These are phyloP conservation scores for Oryzias celebensis DNA, from an alignment of 2,113 vertebrate species.

Conservation along the genomic window DNA sequence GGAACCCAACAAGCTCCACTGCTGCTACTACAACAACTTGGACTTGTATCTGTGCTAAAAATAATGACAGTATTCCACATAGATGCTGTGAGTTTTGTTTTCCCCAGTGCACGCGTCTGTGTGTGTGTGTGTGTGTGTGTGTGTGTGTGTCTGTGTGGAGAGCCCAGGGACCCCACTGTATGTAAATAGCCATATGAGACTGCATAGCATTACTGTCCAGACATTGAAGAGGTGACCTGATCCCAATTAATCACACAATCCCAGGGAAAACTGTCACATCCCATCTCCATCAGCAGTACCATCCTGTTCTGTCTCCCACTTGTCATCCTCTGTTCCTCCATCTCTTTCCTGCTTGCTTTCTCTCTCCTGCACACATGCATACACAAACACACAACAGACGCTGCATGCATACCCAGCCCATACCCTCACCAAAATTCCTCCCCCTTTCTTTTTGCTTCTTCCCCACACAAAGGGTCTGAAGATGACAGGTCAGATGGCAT, in stretches of 20 bases:
- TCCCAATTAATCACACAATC: constrained; percentile 94
- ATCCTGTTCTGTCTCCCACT: constrained; percentile 68
- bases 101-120: constrained; percentile 11
- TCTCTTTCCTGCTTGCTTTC: constrained; percentile 39
- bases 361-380: constrained; percentile 8
- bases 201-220: constrained; percentile 82
- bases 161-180: constrained; percentile 70
- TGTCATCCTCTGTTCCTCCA: constrained; percentile 66
- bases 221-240: constrained; percentile 86
- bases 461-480: constrained; percentile 58
- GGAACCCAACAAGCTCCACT: constrained; percentile 74
- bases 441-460: constrained; percentile 31
- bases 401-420: constrained; percentile 26
- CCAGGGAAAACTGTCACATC: constrained; percentile 89
- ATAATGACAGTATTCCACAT: constrained; percentile 72
- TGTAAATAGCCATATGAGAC: constrained; percentile 85
- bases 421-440: constrained; percentile 19
- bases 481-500: constrained; percentile 79
- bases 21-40: constrained; percentile 74
- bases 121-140: constrained; percentile 14
- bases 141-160: constrained; percentile 25
- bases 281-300: constrained; percentile 83
- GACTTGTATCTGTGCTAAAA: constrained; percentile 69
- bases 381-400: constrained; percentile 27
- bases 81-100: constrained; percentile 58